phyloP scores from a whole-genome alignment of 2,888 invertebrate genomes.

The Acheta domesticus region DNA sequence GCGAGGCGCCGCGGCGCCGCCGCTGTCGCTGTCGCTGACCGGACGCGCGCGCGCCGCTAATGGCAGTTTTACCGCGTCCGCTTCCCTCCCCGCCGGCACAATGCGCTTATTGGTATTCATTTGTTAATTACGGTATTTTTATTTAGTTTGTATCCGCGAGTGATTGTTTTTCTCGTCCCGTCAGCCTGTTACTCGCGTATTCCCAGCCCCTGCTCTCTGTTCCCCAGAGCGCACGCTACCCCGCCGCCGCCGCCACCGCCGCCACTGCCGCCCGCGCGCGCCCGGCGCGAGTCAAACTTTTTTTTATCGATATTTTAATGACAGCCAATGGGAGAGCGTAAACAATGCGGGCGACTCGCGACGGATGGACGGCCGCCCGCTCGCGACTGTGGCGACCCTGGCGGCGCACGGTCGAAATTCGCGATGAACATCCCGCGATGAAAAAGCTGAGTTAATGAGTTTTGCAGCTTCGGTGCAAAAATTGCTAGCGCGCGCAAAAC shows the following conservation, averaged over 20 bases:
- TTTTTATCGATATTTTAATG: constrained; percentile 7
- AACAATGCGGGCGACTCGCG: not conserved
- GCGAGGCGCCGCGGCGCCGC: too few species aligned
- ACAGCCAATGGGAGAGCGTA: constrained; percentile 18
- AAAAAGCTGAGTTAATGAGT: not conserved
- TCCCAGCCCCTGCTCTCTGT: not conserved
- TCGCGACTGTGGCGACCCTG: not conserved
- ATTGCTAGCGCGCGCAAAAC: not conserved
- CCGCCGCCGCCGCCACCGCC: not conserved
- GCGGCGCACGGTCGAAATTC: not conserved
- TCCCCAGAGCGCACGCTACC: not conserved
- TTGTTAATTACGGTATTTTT: constrained; percentile 9
- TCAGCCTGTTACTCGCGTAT: not conserved
- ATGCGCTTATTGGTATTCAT: not conserved
- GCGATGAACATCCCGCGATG: not conserved
- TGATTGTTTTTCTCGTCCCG: constrained; percentile 18
- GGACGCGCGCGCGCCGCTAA: not conserved
- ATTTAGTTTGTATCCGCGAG: constrained; percentile 6
- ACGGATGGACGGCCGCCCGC: not conserved
- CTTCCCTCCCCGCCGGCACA: not conserved
- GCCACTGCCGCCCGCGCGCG: not conserved
- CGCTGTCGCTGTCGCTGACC: too few species aligned
- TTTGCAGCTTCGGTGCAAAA: constrained; percentile 6
- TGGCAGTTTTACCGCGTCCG: not conserved
- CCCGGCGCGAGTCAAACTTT: not conserved